Evolutionary conservation across 23 tunicate genomes (phyloP), one percentile per base, ranked within the genome.

Genomic region (Halocynthia aurantium): DNA sequence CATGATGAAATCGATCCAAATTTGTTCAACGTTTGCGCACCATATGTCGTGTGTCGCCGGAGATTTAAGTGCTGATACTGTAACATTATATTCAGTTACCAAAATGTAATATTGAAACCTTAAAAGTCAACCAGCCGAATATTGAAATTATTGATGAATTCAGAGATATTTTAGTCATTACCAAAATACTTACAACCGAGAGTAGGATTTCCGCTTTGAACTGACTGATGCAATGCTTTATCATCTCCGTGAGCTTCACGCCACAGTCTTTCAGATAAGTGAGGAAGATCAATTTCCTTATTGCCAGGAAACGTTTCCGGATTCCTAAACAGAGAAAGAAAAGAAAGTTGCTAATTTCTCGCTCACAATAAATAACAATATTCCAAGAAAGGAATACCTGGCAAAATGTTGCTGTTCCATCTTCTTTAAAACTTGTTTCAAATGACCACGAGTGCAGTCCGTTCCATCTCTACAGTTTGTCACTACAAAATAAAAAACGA

Each of bases 1-100:
- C 72, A 77, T 82, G 44, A 86, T 61, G 67, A 92, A 92, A 53
- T 92, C 92, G 19, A 86, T 50, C 98, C 98, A 92, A 15, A 92
- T 53, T 50, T 92, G 90, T 10, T 90, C 88, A 6, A 92, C 75
- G 81, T 82, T 77, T 15, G 86, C 85, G 15, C 82, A 85, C 92
- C 92, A 92, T 18, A 92, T 82, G 71, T 92, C 98, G 15, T 78
- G 40, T 63, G 40, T 6, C 7, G 98, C 98, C 57, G 70, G 71
- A 6, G 31, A 50, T 62, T 70, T 78, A 70, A 92, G 71, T 60
- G 98, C 63, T 17, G 81, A 20, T 21, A 64, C 98, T 92, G 78
- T 8, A 57, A 50, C 13, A 22, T 44, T 72, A 44, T 50, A 49
- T 72, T 19, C 11, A 13, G 76, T 51, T 31, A 31, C 1, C 44